These are phyloP conservation scores for Syngnathoides biaculeatus DNA, from an alignment of 2,113 vertebrate genomes.

Conservation along the genomic window DNA sequence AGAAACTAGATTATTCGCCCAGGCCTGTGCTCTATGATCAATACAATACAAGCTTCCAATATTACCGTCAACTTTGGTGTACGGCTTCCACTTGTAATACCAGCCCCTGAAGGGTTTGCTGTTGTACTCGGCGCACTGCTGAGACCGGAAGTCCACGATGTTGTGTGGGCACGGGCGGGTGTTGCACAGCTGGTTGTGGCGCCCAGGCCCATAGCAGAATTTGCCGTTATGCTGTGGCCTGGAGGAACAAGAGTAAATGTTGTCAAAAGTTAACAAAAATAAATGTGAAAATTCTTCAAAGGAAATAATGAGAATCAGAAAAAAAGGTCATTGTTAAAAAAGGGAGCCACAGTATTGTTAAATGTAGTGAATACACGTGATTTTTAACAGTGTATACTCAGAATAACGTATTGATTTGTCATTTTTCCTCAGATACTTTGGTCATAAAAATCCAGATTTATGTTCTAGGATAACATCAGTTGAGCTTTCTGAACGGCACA, in stretches of 20 bases:
- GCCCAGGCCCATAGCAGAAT: constrained; percentile 85
- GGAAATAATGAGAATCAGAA: no score
- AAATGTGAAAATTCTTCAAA: background rate
- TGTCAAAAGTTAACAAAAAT: background rate
- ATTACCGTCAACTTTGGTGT: constrained; percentile 94
- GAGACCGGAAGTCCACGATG: constrained; percentile 83
- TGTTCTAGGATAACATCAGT: no score
- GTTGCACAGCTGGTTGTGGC: constrained; percentile 88
- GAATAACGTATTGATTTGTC: no score
- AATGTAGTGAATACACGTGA: no score
- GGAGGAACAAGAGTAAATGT: background rate
- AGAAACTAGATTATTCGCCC: no score
- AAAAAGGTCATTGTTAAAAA: no score
- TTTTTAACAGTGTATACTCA: no score
- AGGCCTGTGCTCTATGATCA: background rate
- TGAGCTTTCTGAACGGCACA: no score
- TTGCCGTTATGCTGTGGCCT: constrained; percentile 92
- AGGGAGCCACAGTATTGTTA: no score
- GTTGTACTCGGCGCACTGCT: constrained; percentile 96
- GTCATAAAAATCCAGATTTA: no score
- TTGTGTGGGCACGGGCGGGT: constrained; percentile 71
- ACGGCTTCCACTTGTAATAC: constrained; percentile 98
- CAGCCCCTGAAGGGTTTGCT: constrained; percentile 96
- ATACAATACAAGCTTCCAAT: background rate
- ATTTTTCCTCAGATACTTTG: no score